Evolutionary conservation across 64 coral and sea anemone species (phyloP).

Genomic region (Orbicella faveolata): DNA sequence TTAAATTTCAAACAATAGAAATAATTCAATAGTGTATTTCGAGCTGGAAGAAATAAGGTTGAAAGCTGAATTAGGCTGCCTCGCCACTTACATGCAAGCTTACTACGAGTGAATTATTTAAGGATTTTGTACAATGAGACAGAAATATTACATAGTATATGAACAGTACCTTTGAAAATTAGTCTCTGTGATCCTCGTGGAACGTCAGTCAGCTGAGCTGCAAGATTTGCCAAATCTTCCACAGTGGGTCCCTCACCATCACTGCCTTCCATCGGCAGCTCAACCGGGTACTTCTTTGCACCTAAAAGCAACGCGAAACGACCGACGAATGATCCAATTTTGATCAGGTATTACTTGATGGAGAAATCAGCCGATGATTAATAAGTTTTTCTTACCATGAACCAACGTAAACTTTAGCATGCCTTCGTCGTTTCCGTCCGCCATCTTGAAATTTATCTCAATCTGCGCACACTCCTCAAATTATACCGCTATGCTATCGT

Average conservation of each 20-base stretch:
- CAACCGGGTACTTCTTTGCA: constrained; percentile 14
- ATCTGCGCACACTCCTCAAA: not conserved
- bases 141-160: no score
- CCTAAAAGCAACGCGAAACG: not conserved
- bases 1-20: no score
- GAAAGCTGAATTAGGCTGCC: no score
- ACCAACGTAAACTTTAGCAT: constrained; percentile 59
- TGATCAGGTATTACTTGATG: not conserved
- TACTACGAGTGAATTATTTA: no score
- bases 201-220: constrained; percentile 12
- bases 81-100: no score
- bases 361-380: not conserved
- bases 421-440: constrained; percentile 64
- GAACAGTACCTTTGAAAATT: constrained; percentile 8
- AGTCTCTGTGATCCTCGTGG: constrained; percentile 17
- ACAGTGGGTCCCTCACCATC: constrained; percentile 5
- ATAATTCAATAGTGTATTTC: no score
- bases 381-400: constrained; percentile 51
- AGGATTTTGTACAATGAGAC: no score
- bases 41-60: no score
- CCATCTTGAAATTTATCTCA: constrained; percentile 59
- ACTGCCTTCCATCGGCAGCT: not conserved
- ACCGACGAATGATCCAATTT: not conserved
- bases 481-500: not conserved
- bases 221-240: constrained; percentile 30